These are phyloP conservation scores for Tetranychus urticae DNA, from an alignment of 1,140 invertebrate genomes.

Conservation along the genomic window DNA sequence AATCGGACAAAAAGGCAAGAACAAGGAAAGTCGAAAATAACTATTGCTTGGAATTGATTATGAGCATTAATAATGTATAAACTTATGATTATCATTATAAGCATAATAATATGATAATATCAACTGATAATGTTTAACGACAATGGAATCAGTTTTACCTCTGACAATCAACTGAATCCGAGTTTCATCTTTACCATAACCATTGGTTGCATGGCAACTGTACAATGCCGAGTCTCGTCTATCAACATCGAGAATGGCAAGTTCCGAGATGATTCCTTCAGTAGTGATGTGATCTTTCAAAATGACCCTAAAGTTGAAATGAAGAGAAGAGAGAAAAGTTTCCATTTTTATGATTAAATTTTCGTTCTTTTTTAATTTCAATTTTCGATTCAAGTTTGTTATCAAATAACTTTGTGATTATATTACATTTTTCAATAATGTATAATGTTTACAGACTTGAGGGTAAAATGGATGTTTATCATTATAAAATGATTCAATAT, in stretches of 20 bases:
- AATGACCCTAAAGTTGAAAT: background rate
- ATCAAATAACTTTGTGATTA: too few species aligned
- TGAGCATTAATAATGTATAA: too few species aligned
- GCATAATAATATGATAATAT: too few species aligned
- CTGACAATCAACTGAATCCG: constrained; percentile 22
- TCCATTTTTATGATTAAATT: too few species aligned
- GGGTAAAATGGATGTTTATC: background rate
- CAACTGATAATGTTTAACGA: too few species aligned
- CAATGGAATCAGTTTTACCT: constrained; percentile 16
- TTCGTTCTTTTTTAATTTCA: too few species aligned
- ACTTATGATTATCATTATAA: too few species aligned
- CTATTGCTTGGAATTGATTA: too few species aligned
- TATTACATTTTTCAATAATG: too few species aligned
- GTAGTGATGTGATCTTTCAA: background rate
- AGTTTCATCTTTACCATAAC: constrained; percentile 19
- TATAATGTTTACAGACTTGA: background rate
- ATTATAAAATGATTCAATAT: background rate
- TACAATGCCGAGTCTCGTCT: constrained; percentile 23
- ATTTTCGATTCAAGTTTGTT: too few species aligned
- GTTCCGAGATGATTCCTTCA: constrained; percentile 10
- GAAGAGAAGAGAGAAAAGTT: background rate
- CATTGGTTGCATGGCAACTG: constrained; percentile 21
- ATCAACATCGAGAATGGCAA: constrained; percentile 18
- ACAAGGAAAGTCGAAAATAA: too few species aligned
- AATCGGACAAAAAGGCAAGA: too few species aligned